These are phyloP conservation scores for Saimiri boliviensis DNA, from an alignment of 2,113 vertebrate genomes.

Conservation along the genomic window DNA sequence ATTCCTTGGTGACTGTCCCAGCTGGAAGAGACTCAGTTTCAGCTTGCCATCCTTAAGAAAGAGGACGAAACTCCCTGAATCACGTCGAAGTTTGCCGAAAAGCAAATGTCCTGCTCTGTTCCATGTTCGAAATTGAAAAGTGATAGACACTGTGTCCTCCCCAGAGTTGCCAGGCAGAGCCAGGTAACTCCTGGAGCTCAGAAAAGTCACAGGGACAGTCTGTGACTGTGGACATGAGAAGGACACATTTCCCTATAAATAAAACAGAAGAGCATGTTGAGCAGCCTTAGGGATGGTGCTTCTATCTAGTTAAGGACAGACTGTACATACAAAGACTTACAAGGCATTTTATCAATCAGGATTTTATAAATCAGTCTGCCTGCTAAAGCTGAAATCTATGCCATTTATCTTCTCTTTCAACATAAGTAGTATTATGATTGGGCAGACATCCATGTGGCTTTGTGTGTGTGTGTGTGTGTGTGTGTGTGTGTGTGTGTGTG, in stretches of 20 bases:
- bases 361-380: neutral
- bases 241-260: constrained; percentile 89
- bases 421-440: neutral
- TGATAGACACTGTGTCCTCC: constrained; percentile 57
- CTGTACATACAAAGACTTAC: neutral
- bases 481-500: neutral
- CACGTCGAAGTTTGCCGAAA: constrained; percentile 80
- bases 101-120: constrained; percentile 90
- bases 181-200: constrained; percentile 88
- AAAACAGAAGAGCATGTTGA: neutral
- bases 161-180: constrained; percentile 80
- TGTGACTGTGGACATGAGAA: constrained; percentile 91
- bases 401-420: neutral
- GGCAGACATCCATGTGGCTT: neutral
- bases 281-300: neutral
- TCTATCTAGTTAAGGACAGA: neutral
- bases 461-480: neutral
- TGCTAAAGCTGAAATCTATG: neutral
- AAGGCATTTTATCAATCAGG: neutral
- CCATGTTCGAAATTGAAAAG: constrained; percentile 94
- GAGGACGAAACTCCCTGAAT: constrained; percentile 83
- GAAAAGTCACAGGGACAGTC: constrained; percentile 90
- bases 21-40: constrained; percentile 86
- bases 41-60: constrained; percentile 88
- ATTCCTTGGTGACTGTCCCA: constrained; percentile 82